Conservation (phyloP, 2,888 invertebrate genomes). For the Monoplex corrugatus region DNA sequence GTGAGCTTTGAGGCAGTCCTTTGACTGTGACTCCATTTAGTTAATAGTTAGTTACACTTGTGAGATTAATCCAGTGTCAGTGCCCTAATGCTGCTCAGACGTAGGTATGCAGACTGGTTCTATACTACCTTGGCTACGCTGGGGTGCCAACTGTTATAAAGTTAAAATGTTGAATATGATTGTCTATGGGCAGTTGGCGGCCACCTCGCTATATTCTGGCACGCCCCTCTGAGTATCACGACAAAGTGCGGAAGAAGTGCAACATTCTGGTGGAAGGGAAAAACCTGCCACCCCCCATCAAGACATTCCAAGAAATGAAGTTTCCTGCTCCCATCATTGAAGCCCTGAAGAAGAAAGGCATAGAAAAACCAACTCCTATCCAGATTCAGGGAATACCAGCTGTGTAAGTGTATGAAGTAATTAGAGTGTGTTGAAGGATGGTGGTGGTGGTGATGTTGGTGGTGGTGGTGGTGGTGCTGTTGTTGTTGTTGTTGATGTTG, state of each 20-base stretch:
- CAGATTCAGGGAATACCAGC: constrained; percentile 97
- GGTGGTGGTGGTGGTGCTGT: no score
- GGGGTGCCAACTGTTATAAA: no score
- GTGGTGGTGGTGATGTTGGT: no score
- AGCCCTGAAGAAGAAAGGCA: constrained; percentile 92
- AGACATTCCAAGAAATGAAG: constrained; percentile 93
- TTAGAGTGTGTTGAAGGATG: neutral
- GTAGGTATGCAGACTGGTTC: no score
- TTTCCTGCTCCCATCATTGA: constrained; percentile 93
- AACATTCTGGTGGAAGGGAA: constrained; percentile 97
- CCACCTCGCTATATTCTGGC: constrained; percentile 90
- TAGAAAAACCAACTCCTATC: constrained; percentile 96
- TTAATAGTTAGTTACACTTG: no score
- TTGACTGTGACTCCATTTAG: no score
- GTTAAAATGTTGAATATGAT: no score
- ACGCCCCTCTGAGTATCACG: constrained; percentile 88
- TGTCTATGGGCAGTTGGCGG: constrained; percentile 88
- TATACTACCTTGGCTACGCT: no score
- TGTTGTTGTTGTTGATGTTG: neutral
- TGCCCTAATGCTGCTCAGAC: no score
- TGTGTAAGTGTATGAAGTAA: neutral
- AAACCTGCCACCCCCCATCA: constrained; percentile 94
- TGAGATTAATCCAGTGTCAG: no score
- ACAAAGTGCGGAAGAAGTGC: constrained; percentile 90
- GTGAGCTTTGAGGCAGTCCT: no score